Base-by-base conservation (phyloP, 2,113 vertebrate genomes). In the Pantherophis guttatus region DNA sequence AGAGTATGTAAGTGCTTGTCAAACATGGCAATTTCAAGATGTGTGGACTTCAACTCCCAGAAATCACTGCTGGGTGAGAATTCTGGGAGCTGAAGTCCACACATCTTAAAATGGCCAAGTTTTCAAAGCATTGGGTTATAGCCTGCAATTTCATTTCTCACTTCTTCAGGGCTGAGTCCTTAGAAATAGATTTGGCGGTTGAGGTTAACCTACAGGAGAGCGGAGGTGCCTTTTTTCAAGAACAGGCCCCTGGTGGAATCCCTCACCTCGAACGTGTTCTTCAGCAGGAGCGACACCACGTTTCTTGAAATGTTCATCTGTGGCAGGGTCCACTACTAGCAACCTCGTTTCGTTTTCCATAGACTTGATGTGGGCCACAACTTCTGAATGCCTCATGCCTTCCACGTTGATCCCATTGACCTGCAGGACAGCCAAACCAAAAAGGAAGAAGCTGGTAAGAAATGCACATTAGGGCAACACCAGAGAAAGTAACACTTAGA, bases 301-400 rank as follows among this genome's bases (percentile, higher is more conserved):
- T 93, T 97, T 98, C 96, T 97, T 98, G 96, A 99, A 99, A 94
- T 99, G 95, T 5, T 98, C 97, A 0, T 99, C 99, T 0, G 99
- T 98, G 54, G 99, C 98, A 0, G 97, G 98, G 96, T 99, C 98
- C 24, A 99, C 99, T 96, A 99, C 98, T 48, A 99, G 97, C 5
- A 99, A 97, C 94, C 94, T 95, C 44, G 98, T 98, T 94, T 99
- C 98, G 0, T 92, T 95, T 1, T 98, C 98, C 88, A 95, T 95
- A 1, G 97, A 94, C 94, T 98, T 98, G 91, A 99, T 99, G 90
- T 98, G 97, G 8, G 98, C 97, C 89, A 99, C 99, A 1, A 99
- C 99, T 95, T 99, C 98, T 0, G 98, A 97, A 57, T 99, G 99
- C 94, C 97, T 98, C 97, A 99, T 96, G 0, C 98, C 98, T 57